phyloP scores from a whole-genome alignment of 1,140 invertebrate species.

The Drosophila obscura region DNA sequence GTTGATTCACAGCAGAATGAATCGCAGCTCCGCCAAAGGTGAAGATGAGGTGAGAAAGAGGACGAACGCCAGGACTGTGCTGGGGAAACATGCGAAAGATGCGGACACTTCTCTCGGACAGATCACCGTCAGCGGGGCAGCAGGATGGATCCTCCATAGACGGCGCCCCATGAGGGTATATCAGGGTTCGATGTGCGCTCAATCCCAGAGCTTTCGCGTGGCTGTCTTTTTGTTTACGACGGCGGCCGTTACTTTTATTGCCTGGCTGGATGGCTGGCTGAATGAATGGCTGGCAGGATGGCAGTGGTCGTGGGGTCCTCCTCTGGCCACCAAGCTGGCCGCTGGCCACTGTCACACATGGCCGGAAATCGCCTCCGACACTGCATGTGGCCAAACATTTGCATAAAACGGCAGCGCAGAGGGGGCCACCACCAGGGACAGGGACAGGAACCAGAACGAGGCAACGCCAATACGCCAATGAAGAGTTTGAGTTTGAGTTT shows the following conservation, averaged over 20 bases:
- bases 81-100: too few relatives aligned
- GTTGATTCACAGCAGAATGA: too few relatives aligned
- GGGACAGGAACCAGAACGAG: constrained; percentile 1
- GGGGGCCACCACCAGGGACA: background rate
- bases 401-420: constrained; percentile 70
- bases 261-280: constrained; percentile 30
- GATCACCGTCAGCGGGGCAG: too few relatives aligned
- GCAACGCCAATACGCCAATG: background rate
- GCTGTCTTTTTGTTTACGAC: constrained; percentile 43
- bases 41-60: background rate
- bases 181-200: constrained; percentile 2
- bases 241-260: constrained; percentile 66
- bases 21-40: too few relatives aligned
- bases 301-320: background rate
- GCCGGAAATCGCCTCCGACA: constrained; percentile 75
- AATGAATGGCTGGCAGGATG: background rate
- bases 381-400: constrained; percentile 79
- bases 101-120: too few relatives aligned
- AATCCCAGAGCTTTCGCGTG: background rate
- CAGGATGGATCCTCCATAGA: too few relatives aligned
- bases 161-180: constrained; percentile 14
- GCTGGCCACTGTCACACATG: constrained; percentile 72
- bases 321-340: constrained; percentile 12
- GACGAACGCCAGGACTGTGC: background rate
- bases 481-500: constrained; percentile 1